Evolutionary conservation across 2,888 invertebrate species (phyloP), one percentile per base, ranked within the genome.

Genomic region (Eristalinus aeneus): DNA sequence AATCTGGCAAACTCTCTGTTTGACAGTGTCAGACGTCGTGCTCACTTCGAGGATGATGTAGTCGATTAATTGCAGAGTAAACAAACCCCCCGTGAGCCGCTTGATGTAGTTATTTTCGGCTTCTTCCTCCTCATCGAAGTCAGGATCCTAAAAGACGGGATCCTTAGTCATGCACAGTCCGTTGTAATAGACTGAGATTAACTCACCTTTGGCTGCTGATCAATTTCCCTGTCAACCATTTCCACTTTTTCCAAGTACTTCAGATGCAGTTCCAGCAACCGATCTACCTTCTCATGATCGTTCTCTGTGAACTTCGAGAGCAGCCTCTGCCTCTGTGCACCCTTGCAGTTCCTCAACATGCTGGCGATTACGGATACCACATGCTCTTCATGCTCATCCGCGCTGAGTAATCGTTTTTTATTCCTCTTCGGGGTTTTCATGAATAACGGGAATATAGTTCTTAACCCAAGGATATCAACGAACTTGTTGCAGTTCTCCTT

Each of bases 241-340:
- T 98, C 96, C 0, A 99, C 97, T 93, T 98, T 98, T 89, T 98
- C 98, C 92, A 98, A 94, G 93, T 99, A 99, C 91, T 99, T 98
- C 91, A 99, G 97, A 93, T 99, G 99, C 86, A 99, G 93, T 92
- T 99, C 99, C 91, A 99, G 94, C 58, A 99, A 94, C 84, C 99
- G 94, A 92, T 99, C 99, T 0, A 99, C 98, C 93, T 99, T 99
- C 92, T 99, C 99, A 90, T 98, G 97, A 92, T 99, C 99, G 90
- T 98, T 98, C 93, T 99, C 99, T 0, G 96, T 96, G 91, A 99
- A 99, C 93, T 99, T 99, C 89, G 96, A 96, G 16, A 99, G 93
- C 72, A 99, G 93, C 80, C 99, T 93, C 91, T 98, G 97, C 34
- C 98, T 94, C 90, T 99, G 98, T 6, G 96, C 95, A 0, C 98